Evolutionary conservation across 2,888 invertebrate genomes (phyloP).

Genomic region (Clusia tigrina): DNA sequence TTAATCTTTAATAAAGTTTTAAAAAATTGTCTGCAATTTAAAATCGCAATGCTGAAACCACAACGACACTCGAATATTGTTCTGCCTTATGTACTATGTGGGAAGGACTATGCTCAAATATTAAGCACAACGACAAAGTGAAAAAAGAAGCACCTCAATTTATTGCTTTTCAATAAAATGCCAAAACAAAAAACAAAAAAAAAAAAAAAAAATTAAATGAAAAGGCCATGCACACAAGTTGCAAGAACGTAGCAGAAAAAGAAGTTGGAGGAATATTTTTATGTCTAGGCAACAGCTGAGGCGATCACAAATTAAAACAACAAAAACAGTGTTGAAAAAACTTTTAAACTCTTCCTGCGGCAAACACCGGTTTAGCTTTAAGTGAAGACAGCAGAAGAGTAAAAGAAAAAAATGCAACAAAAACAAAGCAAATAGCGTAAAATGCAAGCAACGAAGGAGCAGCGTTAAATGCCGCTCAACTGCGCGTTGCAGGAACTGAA

Average conservation of each 20-base stretch:
- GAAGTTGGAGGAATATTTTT: slow-evolving; percentile 1
- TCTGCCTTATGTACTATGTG: too few relatives aligned
- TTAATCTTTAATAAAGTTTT: too few relatives aligned
- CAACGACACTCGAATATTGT: too few relatives aligned
- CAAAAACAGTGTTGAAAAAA: slow-evolving; percentile 13
- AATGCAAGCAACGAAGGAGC: neutral
- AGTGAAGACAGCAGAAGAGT: slow-evolving; percentile 15
- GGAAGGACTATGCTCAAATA: too few relatives aligned
- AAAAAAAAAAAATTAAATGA: slow-evolving; percentile 21
- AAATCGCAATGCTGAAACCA: too few relatives aligned
- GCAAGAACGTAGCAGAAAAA: slow-evolving; percentile 9
- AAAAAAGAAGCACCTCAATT: slow-evolving; percentile 17
- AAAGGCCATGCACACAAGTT: slow-evolving; percentile 22
- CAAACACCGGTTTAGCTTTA: slow-evolving; percentile 38
- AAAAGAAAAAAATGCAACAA: neutral
- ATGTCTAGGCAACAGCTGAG: slow-evolving; percentile 14
- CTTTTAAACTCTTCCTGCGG: slow-evolving; percentile 30
- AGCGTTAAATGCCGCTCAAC: neutral
- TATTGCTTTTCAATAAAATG: slow-evolving; percentile 5
- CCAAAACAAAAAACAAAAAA: neutral
- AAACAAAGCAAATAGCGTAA: neutral
- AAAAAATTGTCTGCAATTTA: too few relatives aligned
- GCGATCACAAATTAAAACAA: slow-evolving; percentile 16
- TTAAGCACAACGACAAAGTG: neutral
- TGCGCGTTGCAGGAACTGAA: slow-evolving; percentile 21